phyloP scores from a whole-genome alignment of 2,888 invertebrate genomes.

The Leptinotarsa rubiginosa region DNA sequence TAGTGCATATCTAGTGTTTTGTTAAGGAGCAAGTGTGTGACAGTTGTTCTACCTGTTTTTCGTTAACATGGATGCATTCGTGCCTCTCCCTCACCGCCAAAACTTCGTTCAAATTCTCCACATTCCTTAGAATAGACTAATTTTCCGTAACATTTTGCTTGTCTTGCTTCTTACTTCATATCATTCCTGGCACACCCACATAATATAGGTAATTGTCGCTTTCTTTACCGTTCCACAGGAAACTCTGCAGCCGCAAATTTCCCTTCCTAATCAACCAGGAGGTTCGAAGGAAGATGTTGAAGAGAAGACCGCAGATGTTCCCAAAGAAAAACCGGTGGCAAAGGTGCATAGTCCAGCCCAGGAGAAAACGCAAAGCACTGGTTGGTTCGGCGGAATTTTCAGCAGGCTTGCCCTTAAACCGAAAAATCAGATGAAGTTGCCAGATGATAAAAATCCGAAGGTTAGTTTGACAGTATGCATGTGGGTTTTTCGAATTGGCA shows the following conservation, averaged over 20 bases:
- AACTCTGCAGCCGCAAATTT: constrained; percentile 67
- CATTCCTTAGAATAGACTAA: constrained; percentile 13
- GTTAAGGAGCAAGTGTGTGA: too few species aligned
- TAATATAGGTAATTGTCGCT: constrained; percentile 63
- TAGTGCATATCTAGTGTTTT: too few species aligned
- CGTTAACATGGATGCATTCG: too few species aligned
- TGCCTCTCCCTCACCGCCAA: not conserved
- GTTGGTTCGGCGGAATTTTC: constrained; percentile 91
- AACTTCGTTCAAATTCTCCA: not conserved
- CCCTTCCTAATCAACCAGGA: constrained; percentile 69
- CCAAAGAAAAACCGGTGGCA: constrained; percentile 26
- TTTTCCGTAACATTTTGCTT: constrained; percentile 3
- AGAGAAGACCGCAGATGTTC: constrained; percentile 28
- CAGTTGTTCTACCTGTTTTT: not conserved
- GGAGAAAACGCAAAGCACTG: constrained; percentile 62
- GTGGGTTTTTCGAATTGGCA: too few species aligned
- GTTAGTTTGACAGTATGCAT: constrained; percentile 66
- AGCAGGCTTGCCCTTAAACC: constrained; percentile 84
- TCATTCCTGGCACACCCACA: constrained; percentile 41
- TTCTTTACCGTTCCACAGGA: constrained; percentile 61
- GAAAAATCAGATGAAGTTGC: constrained; percentile 95
- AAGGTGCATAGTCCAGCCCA: constrained; percentile 47
- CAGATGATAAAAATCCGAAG: constrained; percentile 92
- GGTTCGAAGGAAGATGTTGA: constrained; percentile 41
- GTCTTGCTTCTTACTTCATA: constrained; percentile 8